These are phyloP conservation scores for Lanius ludovicianus DNA, from an alignment of 2,113 vertebrate genomes.

Conservation along the genomic window DNA sequence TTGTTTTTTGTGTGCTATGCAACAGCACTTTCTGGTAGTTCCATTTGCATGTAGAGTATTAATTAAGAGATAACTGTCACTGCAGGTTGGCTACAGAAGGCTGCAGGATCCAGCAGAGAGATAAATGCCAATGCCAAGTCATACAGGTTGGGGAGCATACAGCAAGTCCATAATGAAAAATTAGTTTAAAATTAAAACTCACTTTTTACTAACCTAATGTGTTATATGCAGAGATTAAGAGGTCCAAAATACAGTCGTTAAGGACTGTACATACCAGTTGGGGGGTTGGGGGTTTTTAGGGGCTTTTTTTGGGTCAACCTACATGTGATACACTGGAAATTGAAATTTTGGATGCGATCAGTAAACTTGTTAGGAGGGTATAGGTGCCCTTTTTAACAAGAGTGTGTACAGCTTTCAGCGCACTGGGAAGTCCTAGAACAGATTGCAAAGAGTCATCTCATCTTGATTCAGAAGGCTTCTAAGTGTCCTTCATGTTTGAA, in stretches of 20 bases:
- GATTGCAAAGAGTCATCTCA: conserved; percentile 43
- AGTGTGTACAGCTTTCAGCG: background rate
- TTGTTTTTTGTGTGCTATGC: conserved; percentile 40
- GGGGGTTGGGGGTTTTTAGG: background rate
- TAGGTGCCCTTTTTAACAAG: background rate
- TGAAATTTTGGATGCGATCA: background rate
- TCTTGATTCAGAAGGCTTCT: conserved; percentile 30
- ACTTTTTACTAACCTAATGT: conserved; percentile 17
- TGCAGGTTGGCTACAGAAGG: conserved; percentile 77
- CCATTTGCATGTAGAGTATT: conserved; percentile 77
- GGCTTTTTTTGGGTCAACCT: background rate
- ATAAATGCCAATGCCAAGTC: conserved; percentile 71
- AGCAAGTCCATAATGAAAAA: conserved; percentile 66
- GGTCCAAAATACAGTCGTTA: background rate
- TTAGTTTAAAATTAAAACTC: conserved; percentile 67
- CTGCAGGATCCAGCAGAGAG: conserved; percentile 76
- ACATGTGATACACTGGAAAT: background rate
- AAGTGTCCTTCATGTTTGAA: conserved; percentile 30
- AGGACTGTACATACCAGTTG: background rate
- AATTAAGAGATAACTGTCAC: conserved; percentile 84
- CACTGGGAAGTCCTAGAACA: conserved; percentile 17
- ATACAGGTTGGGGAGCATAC: conserved; percentile 68
- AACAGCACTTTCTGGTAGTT: conserved; percentile 43
- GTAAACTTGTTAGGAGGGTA: background rate
- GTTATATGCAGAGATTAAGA: background rate